Base-by-base conservation (phyloP, 2,113 vertebrate species). In the Anguilla japonica region DNA sequence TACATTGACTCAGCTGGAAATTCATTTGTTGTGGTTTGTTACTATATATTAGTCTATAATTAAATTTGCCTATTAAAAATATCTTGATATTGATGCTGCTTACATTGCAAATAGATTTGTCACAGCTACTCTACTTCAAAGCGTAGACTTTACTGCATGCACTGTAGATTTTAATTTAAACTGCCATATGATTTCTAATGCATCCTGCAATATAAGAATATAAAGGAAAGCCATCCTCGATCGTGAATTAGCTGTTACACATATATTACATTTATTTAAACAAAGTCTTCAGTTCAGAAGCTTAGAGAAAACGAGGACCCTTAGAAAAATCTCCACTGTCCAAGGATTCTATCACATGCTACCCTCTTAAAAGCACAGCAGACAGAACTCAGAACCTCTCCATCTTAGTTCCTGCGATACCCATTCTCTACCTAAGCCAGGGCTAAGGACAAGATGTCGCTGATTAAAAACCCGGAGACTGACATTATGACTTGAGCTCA, bases 401-500 rank as follows among this genome's bases (percentile, higher is more conserved):
- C 60, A 50, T 6, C 80, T 39, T 20, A 11, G 0, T 39, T 85
- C 40, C 34, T 39, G 79, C 41, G 20, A 40, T 84, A 41, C 7
- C n/a, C 67, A 15, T 41, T 16, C 79, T 41, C 18, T 34, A 5
- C 18, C 41, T 29, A 22, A 18, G 2, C 41, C 40, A 11, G 39
- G 40, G 67, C 22, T 50, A 26, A 3, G 7, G 89, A 86, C 85
- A 89, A 91, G 92, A 91, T 90, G 92, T 91, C 89, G 92, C 89
- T 90, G 85, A 90, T 88, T 34, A 20, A 87, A 20, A 87, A 91
- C 87, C 87, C 13, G 34, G 79, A 89, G 90, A 89, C 89, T 92
- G 91, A 93, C 91, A 91, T 90, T 87, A 89, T 89, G 88, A 81
- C 87, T 86, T 86, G 88, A 26, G 71, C 92, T 92, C 91, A 92